Percentiles rank a stretch among this genome's conserved stretches.
phyloP scores from a whole-genome alignment of 2,113 vertebrate species.

The Hemibagrus wyckioides region DNA sequence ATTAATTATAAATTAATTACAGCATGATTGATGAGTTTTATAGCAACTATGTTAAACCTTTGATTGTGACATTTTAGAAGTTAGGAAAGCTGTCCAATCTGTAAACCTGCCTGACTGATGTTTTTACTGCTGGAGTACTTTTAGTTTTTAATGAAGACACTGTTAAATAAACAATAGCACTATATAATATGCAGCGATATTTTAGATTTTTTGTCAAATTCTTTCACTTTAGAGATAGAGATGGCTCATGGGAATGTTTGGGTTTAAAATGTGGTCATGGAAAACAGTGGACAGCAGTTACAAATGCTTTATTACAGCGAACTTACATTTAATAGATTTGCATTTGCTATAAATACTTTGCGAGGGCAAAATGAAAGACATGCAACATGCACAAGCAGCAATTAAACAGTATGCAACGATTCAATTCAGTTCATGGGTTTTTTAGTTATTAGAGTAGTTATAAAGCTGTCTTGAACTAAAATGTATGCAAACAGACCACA shows the following conservation, averaged over 20 bases:
- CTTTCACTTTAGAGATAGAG: no score
- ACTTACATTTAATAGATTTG: no score
- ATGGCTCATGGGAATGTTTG: no score
- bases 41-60: not conserved
- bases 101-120: not conserved
- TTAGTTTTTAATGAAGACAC: not conserved
- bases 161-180: not conserved
- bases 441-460: not conserved
- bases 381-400: no score
- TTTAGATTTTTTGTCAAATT: not conserved
- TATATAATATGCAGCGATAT: not conserved
- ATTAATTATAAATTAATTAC: not conserved
- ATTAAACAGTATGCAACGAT: no score
- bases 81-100: not conserved
- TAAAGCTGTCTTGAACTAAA: not conserved
- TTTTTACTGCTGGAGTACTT: not conserved
- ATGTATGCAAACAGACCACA: not conserved
- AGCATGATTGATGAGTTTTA: not conserved
- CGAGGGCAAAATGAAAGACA: no score
- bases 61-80: not conserved
- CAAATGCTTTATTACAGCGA: no score
- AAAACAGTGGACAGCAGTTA: no score
- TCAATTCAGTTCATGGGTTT: not conserved
- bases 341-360: no score
- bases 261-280: no score